phyloP scores from a whole-genome alignment of 30 jellyfish, hydroid and myxozoan species.

The Morbakka virulenta region DNA sequence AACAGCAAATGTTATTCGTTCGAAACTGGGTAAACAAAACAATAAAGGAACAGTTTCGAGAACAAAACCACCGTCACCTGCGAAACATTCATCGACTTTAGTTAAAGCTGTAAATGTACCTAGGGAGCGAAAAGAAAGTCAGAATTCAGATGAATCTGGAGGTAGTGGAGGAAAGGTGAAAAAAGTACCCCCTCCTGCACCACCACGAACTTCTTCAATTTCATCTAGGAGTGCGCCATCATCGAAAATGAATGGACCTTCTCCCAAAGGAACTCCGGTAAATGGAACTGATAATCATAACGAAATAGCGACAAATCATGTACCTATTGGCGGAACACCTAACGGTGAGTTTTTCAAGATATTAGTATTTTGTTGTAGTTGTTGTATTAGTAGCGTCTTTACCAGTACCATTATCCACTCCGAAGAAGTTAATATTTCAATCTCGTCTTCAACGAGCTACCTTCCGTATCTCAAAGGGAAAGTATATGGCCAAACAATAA shows the following conservation, averaged over 20 bases:
- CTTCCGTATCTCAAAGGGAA: too few species aligned
- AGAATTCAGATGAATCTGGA: not conserved
- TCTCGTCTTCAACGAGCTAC: too few species aligned
- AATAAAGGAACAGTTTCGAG: conserved; percentile 17
- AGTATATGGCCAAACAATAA: too few species aligned
- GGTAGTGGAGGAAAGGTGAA: conserved; percentile 22
- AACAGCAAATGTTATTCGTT: not conserved
- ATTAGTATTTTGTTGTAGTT: not conserved
- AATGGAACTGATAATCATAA: not conserved
- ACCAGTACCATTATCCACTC: not conserved
- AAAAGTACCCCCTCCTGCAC: conserved; percentile 93
- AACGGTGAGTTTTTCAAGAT: not conserved
- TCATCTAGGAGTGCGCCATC: conserved; percentile 60
- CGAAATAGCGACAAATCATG: not conserved
- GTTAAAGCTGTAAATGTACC: not conserved
- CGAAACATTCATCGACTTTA: conserved; percentile 5
- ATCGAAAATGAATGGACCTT: not conserved
- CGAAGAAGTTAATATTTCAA: too few species aligned
- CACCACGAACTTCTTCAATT: conserved; percentile 85
- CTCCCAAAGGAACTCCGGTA: not conserved
- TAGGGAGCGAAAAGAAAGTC: not conserved
- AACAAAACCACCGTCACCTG: conserved; percentile 17
- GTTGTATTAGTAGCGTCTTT: not conserved
- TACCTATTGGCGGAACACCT: not conserved
- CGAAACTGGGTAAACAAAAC: conserved; percentile 3